phyloP scores from a whole-genome alignment of 1,140 invertebrate species.

The Listronotus oregonensis region DNA sequence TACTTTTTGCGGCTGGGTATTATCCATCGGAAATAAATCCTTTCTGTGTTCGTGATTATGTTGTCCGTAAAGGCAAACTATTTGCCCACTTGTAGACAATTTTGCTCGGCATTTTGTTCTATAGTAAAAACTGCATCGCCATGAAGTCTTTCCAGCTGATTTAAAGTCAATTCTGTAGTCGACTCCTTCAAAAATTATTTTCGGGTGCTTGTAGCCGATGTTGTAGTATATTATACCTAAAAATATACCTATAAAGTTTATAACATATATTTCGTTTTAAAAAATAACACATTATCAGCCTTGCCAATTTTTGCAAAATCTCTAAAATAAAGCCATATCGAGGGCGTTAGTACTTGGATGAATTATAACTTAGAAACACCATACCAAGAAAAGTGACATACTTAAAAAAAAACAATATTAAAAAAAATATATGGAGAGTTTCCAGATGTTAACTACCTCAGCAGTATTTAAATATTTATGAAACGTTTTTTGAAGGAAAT shows the following conservation, averaged over 20 bases:
- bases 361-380: too few relatives aligned
- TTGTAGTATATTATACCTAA: constrained; percentile 41
- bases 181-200: constrained; percentile 40
- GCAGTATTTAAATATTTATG: too few relatives aligned
- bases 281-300: not conserved
- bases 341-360: too few relatives aligned
- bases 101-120: constrained; percentile 39
- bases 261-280: not conserved
- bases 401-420: too few relatives aligned
- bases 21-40: constrained; percentile 21
- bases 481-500: too few relatives aligned
- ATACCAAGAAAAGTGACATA: too few relatives aligned
- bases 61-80: constrained; percentile 27
- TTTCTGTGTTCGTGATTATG: constrained; percentile 35
- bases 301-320: too few relatives aligned
- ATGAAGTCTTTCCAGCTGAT: constrained; percentile 32
- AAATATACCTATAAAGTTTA: constrained; percentile 8
- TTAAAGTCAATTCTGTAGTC: constrained; percentile 39
- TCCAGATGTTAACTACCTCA: too few relatives aligned
- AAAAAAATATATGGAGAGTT: too few relatives aligned
- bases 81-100: constrained; percentile 29
- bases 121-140: constrained; percentile 40
- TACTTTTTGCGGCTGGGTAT: constrained; percentile 15
- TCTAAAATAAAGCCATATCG: too few relatives aligned
- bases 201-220: constrained; percentile 40